Conservation (phyloP, 2,888 invertebrate species). For the Dryomyza anilis region DNA sequence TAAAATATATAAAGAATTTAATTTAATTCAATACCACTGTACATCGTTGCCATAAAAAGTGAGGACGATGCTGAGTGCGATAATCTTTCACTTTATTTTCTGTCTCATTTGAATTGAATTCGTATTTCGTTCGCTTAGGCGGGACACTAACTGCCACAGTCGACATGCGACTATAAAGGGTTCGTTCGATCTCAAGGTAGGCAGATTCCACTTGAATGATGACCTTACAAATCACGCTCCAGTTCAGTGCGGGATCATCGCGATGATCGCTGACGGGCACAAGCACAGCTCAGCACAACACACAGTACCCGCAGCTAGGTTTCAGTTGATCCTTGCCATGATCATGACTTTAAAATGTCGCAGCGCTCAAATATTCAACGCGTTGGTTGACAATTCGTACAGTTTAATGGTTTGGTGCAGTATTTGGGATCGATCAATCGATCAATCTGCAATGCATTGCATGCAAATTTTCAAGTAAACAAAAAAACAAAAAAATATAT, state of each 20-base stretch:
- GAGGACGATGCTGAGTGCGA: slow-evolving; percentile 5
- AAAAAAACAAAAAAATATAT: too few species aligned
- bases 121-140: too few species aligned
- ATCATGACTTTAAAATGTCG: slow-evolving; percentile 12
- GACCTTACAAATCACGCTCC: slow-evolving; percentile 58
- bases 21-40: too few species aligned
- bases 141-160: not conserved
- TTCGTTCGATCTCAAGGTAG: not conserved
- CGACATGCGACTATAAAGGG: slow-evolving; percentile 18
- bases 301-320: too few species aligned
- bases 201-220: slow-evolving; percentile 45
- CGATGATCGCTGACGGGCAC: slow-evolving; percentile 9
- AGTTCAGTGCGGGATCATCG: slow-evolving; percentile 30
- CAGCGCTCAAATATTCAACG: slow-evolving; percentile 1
- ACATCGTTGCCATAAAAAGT: slow-evolving; percentile 12
- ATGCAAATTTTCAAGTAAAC: slow-evolving; percentile 21
- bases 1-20: too few species aligned
- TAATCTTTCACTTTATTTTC: slow-evolving; percentile 17
- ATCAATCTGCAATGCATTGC: slow-evolving; percentile 17
- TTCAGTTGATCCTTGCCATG: not conserved
- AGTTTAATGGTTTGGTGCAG: slow-evolving; percentile 17
- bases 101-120: too few species aligned
- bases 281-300: too few species aligned
- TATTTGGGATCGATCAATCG: too few species aligned
- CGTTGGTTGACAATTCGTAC: slow-evolving; percentile 19